phyloP scores from a whole-genome alignment of 2,113 vertebrate species.

The Hyperoodon ampullatus region DNA sequence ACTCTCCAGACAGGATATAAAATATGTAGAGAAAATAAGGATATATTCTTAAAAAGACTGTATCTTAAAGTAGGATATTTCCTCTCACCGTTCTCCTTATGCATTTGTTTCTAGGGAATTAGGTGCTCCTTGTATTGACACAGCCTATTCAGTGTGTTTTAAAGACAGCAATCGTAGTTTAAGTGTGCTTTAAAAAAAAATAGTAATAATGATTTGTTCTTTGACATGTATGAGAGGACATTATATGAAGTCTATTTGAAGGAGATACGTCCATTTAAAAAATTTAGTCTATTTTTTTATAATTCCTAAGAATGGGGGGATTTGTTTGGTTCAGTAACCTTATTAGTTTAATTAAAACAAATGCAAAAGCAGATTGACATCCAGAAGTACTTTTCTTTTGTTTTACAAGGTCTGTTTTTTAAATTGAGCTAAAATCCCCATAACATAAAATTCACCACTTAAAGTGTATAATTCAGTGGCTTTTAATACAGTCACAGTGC shows the following conservation, averaged over 20 bases:
- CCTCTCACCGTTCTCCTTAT: not conserved
- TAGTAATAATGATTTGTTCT: not conserved
- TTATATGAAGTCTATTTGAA: not conserved
- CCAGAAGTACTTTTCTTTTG: constrained; percentile 58
- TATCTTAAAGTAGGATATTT: not conserved
- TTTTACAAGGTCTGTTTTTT: constrained; percentile 43
- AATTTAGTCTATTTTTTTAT: not conserved
- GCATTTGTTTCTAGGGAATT: constrained; percentile 22
- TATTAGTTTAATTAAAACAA: constrained; percentile 43
- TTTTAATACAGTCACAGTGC: not conserved
- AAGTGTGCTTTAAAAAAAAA: not conserved
- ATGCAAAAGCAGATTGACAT: not conserved
- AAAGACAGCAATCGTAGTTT: not conserved
- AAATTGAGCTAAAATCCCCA: not conserved
- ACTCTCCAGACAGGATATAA: not conserved
- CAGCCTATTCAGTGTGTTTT: not conserved
- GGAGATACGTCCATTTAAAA: not conserved
- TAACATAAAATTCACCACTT: constrained; percentile 6
- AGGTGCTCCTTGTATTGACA: not conserved
- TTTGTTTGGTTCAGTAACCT: not conserved
- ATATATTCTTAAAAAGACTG: not conserved
- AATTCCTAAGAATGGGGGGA: not conserved
- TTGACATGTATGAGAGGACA: not conserved
- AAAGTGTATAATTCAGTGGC: not conserved
- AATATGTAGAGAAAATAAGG: not conserved